A percentile compares a stretch with the other conserved stretches of the same genome.
These are phyloP conservation scores for Heliconius eleuchia DNA, from an alignment of 1,140 invertebrate species.

Conservation along the genomic window DNA sequence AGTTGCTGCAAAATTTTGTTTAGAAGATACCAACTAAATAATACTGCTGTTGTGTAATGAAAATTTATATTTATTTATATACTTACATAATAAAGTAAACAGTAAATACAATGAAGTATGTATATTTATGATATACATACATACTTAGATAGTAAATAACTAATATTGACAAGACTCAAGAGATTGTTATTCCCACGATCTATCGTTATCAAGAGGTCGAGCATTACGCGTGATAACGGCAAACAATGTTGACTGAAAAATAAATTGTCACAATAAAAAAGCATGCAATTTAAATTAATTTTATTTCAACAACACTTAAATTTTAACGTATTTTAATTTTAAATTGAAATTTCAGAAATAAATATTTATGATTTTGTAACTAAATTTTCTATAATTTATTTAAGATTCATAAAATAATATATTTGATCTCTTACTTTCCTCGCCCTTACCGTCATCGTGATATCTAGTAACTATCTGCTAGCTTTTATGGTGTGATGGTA, in stretches of 20 bases:
- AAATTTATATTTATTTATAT: not conserved
- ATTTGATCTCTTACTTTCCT: no score
- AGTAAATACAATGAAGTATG: not conserved
- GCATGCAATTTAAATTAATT: not conserved
- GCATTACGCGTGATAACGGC: constrained; percentile 23
- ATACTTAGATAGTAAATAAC: constrained; percentile 13
- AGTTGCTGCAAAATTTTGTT: not conserved
- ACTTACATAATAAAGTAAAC: not conserved
- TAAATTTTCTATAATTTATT: no score
- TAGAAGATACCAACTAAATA: not conserved
- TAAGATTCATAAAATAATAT: no score
- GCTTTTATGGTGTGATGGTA: no score
- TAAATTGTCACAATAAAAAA: not conserved
- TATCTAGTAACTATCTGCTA: no score
- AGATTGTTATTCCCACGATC: constrained; percentile 34
- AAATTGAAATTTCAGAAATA: not conserved
- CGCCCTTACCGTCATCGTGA: no score
- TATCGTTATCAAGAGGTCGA: constrained; percentile 36
- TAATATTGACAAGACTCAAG: not conserved
- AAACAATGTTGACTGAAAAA: constrained; percentile 3
- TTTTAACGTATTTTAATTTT: not conserved
- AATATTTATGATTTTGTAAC: no score
- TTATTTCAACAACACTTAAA: not conserved
- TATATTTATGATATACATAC: not conserved
- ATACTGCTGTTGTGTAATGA: not conserved